Conservation (phyloP, 1,140 invertebrate species). For the Phymorhynchus buccinoides region DNA sequence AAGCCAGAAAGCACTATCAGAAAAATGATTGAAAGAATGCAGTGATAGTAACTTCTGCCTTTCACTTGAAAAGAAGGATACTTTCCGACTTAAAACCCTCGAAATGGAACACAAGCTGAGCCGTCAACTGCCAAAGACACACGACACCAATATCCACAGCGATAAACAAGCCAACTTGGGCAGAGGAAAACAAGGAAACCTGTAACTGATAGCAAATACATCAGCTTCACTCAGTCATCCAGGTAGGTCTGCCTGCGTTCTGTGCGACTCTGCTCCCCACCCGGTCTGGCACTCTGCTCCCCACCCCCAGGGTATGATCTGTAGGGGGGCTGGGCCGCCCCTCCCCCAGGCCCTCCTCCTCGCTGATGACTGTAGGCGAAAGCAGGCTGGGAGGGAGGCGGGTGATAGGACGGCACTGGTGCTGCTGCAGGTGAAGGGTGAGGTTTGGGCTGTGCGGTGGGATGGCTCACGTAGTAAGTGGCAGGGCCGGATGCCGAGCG, state of each 20-base stretch:
- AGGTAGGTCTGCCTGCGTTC: constrained; percentile 46
- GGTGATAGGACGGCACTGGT: background rate
- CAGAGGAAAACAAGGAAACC: no score
- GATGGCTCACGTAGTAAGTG: constrained; percentile 22
- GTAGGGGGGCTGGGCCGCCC: background rate
- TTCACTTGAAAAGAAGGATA: no score
- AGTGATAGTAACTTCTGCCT: no score
- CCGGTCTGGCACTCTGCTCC: background rate
- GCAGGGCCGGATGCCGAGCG: background rate
- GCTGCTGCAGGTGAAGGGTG: background rate
- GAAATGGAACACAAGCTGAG: background rate
- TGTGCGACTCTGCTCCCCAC: background rate
- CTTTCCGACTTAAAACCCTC: no score
- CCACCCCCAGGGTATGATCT: background rate
- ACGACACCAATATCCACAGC: no score
- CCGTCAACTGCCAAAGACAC: no score
- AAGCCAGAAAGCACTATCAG: no score
- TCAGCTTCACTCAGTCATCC: constrained; percentile 36
- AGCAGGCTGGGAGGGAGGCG: background rate
- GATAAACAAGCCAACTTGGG: no score
- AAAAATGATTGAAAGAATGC: no score
- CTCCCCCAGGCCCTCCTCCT: background rate
- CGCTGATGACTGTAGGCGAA: background rate
- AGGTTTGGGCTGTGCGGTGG: background rate
- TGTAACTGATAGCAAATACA: no score